Evolutionary conservation across 1,140 invertebrate species (phyloP).

Genomic region (Drosophila ambigua): DNA sequence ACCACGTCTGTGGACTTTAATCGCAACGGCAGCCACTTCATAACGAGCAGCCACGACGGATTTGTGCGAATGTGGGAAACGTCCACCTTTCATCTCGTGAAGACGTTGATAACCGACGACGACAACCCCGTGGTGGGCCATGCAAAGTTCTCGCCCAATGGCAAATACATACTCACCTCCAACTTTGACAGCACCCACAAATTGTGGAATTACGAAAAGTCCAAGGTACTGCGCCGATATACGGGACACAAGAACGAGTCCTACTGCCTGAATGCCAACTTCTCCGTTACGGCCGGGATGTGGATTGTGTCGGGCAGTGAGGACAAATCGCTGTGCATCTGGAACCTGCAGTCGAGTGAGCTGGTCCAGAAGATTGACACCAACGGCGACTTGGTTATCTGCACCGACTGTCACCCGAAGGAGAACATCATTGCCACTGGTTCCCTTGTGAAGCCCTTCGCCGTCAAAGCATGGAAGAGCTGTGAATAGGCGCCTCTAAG

Average conservation of each 20-base stretch:
- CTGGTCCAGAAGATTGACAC: slow-evolving; percentile 54
- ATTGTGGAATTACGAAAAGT: slow-evolving; percentile 62
- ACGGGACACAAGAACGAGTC: slow-evolving; percentile 47
- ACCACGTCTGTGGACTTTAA: slow-evolving; percentile 61
- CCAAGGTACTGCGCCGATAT: slow-evolving; percentile 61
- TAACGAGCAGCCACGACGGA: slow-evolving; percentile 61
- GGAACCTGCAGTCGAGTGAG: slow-evolving; percentile 60
- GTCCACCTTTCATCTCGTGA: slow-evolving; percentile 30
- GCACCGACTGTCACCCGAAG: slow-evolving; percentile 63
- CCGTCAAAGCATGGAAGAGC: slow-evolving; percentile 57
- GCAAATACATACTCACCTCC: slow-evolving; percentile 56
- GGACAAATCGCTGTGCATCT: slow-evolving; percentile 50
- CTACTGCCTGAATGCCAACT: slow-evolving; percentile 59
- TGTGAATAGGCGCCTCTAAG: slow-evolving; percentile 8
- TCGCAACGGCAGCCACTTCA: slow-evolving; percentile 47
- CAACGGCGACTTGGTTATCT: slow-evolving; percentile 26
- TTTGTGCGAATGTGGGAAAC: slow-evolving; percentile 65
- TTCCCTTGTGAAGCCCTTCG: slow-evolving; percentile 8
- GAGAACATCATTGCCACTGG: slow-evolving; percentile 57
- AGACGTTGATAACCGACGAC: slow-evolving; percentile 54
- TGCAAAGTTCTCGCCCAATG: slow-evolving; percentile 65
- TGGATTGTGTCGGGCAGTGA: slow-evolving; percentile 70
- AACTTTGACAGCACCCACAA: slow-evolving; percentile 56
- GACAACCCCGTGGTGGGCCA: slow-evolving; percentile 59
- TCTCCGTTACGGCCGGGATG: slow-evolving; percentile 60